Base-by-base conservation (phyloP, 2,113 vertebrate genomes). In the Recurvirostra avosetta region DNA sequence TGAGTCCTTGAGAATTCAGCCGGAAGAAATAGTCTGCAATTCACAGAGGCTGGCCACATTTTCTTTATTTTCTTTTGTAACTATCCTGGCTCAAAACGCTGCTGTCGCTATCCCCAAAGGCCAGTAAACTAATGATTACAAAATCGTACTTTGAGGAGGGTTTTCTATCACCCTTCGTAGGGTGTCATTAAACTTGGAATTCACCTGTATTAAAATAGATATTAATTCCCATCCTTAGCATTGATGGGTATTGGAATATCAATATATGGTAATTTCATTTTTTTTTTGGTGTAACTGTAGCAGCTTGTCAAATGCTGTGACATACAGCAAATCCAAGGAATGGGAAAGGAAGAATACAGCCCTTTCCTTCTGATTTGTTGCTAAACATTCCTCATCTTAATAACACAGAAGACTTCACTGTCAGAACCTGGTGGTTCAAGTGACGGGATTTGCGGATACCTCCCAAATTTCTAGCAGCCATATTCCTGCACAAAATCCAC, bases 31-130 rank as follows among this genome's bases (percentile, higher is more conserved):
- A n/a, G 16, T 49, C 30, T 0, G 2, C 26, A 26, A 5, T 66
- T 58, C 25, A 40, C 15, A 10, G 10, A 34, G 27, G 3, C 12
- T 29, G 32, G 27, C 19, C 25, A 12, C 1, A 0, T 59, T 66
- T 66, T 72, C n/a, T 47, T 59, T 56, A 38, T 56, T 78, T 83
- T 1, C 0, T 58, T 20, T 76, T 58, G 22, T 21, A 59, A 9
- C 32, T 88, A 3, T 72, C 19, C 43, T 72, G 53, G 32, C 49
- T 40, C 15, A 20, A 52, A 68, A 29, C 12, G 22, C 72, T 68
- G 38, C 58, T 88, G 75, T 55, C 30, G 4, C 66, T 36, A 16
- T 52, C 21, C 41, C 65, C 55, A 86, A 26, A 61, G 10, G 49
- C 8, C 30, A 5, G 2, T n/a, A 45, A 90, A 71, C 62, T 55